Conservation (phyloP, 2,113 vertebrate species). For the Phyllostomus discolor region DNA sequence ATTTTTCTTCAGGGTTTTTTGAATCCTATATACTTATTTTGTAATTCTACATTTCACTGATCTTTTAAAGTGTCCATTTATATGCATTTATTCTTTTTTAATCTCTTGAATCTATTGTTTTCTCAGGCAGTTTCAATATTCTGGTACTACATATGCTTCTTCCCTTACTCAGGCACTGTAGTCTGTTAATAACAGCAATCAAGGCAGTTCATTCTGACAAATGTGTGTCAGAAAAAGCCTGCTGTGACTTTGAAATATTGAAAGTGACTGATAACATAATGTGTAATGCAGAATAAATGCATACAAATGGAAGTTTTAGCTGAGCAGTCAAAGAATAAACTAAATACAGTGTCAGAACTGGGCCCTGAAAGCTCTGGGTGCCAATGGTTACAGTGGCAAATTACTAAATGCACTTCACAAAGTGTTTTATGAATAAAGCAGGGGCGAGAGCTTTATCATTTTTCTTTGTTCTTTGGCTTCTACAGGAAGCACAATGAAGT, state of each 20-base stretch:
- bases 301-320: conserved; percentile 82
- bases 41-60: conserved; percentile 30
- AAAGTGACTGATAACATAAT: conserved; percentile 85
- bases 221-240: conserved; percentile 79
- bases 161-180: conserved; percentile 70
- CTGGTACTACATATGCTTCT: conserved; percentile 61
- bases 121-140: conserved; percentile 74
- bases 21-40: conserved; percentile 41
- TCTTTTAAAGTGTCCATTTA: conserved; percentile 60
- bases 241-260: conserved; percentile 83
- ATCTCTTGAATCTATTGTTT: conserved; percentile 71
- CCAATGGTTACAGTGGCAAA: conserved; percentile 74
- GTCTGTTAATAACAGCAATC: conserved; percentile 81
- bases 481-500: conserved; percentile 40
- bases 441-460: conserved; percentile 54
- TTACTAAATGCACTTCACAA: conserved; percentile 75
- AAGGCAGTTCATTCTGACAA: conserved; percentile 80
- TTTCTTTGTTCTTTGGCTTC: conserved; percentile 35
- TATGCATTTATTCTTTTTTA: conserved; percentile 70
- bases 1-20: conserved; percentile 50
- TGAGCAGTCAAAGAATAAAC: conserved; percentile 78
- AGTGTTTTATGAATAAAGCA: conserved; percentile 75
- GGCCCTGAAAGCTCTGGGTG: conserved; percentile 60
- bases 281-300: conserved; percentile 83
- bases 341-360: conserved; percentile 73